Evolutionary conservation across 2,797 vertebrate genomes (phyloP), one percentile per base, ranked within the genome.

Genomic region (Sandelia bainsii): DNA sequence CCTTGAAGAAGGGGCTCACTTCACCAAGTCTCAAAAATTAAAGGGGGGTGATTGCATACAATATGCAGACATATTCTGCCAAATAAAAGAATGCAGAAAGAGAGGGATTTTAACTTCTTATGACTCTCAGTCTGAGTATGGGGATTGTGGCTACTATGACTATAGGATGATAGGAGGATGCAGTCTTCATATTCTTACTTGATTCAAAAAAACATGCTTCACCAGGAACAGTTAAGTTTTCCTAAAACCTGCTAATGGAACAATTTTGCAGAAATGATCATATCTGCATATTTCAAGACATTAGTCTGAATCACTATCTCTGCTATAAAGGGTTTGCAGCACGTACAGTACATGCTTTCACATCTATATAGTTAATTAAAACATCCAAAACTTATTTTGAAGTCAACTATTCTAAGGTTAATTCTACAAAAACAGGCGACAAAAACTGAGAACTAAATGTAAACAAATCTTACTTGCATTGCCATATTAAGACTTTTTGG

Each of bases 1-100:
- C 74, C 79, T 82, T 65, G 60, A 81, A 81, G 64, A 79, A 27
- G 70, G 34, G 66, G 70, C 69, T 80, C 72, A 62, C 45, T 81
- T 69, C 52, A 54, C 50, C 49, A 45, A 62, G 65, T 64, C 77
- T 67, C 39, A 42, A 53, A 77, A 82, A 70, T 63, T 20, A 56
- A 70, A 77, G 32, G 45, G 67, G 56, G 32, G 14, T 22, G 45
- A 66, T n/a, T 53, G 75, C 75, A 67, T 72, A 53, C 40, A 73
- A 45, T 42, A 54, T 62, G 44, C 34, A 69, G 37, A 62, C 27
- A 4, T 7, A n/a, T 50, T 71, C 23, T 56, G 40, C 7, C 4
- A 63, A 27, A 50, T 16, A 56, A 66, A 32, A 53, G 1, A 63
- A 25, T 3, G 11, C 1, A 12, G 0, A 40, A 6, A 69, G 22